Evolutionary conservation across 1,140 invertebrate species (phyloP).

Genomic region (Trinorchestia longiramus): DNA sequence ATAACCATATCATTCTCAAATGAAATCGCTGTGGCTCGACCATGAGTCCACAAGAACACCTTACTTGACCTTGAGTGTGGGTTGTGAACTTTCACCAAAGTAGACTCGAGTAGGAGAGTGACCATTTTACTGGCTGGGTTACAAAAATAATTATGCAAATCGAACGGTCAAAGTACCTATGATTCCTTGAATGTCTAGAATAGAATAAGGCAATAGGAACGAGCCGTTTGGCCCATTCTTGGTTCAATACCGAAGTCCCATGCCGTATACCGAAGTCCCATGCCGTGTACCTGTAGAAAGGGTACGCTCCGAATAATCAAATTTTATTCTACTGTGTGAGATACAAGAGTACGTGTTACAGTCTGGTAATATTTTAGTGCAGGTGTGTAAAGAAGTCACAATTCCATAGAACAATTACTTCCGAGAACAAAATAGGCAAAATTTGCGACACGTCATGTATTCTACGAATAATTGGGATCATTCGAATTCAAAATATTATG

Average conservation of each 20-base stretch:
- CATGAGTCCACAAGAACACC: neutral
- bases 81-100: neutral
- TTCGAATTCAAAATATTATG: too few species aligned
- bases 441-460: too few species aligned
- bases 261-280: too few species aligned
- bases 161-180: neutral
- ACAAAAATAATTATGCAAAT: neutral
- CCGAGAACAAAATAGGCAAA: too few species aligned
- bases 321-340: neutral
- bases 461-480: too few species aligned
- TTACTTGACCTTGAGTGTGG: neutral
- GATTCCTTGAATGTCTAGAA: too few species aligned
- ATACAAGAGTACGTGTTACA: too few species aligned
- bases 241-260: too few species aligned
- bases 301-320: neutral
- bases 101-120: neutral
- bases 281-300: too few species aligned
- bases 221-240: too few species aligned
- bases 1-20: neutral
- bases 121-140: neutral
- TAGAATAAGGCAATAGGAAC: too few species aligned
- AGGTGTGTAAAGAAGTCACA: neutral
- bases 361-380: neutral
- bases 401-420: too few species aligned
- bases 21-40: neutral